Evolutionary conservation across 2,888 invertebrate genomes (phyloP).

Genomic region (Oxyteleia sp.): DNA sequence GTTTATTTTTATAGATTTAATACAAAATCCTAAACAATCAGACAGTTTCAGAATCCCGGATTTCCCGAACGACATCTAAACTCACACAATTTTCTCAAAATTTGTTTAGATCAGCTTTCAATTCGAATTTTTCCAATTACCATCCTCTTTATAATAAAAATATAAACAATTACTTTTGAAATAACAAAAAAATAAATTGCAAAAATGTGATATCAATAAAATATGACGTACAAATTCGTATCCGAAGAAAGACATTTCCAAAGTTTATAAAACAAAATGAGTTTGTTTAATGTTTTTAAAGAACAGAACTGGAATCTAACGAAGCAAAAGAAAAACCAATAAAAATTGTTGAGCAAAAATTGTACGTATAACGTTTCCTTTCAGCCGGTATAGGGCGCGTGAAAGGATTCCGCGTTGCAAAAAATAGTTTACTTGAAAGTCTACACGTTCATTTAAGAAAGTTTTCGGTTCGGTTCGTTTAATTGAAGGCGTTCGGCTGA

Average conservation of each 20-base stretch:
- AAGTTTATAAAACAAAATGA: constrained; percentile 12
- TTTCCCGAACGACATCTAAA: too few relatives aligned
- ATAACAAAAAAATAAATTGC: too few relatives aligned
- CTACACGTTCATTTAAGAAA: constrained; percentile 65
- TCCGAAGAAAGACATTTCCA: neutral
- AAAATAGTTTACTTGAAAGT: constrained; percentile 63
- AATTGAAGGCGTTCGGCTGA: constrained; percentile 63
- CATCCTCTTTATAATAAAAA: too few relatives aligned
- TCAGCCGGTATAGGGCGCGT: constrained; percentile 54
- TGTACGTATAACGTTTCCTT: constrained; percentile 47
- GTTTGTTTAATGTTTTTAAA: constrained; percentile 29
- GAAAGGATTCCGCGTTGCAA: constrained; percentile 58
- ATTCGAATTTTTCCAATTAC: too few relatives aligned
- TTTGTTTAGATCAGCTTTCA: too few relatives aligned
- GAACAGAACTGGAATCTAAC: constrained; percentile 6
- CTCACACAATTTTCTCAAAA: too few relatives aligned
- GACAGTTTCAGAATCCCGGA: too few relatives aligned
- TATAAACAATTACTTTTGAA: too few relatives aligned
- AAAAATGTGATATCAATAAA: constrained; percentile 5
- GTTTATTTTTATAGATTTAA: too few relatives aligned
- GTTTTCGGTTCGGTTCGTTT: constrained; percentile 71
- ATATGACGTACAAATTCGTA: too few relatives aligned
- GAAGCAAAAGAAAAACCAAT: constrained; percentile 38
- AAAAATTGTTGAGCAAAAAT: constrained; percentile 45
- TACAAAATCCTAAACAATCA: too few relatives aligned